Evolutionary conservation across 2,797 vertebrate genomes (phyloP).

Genomic region (Mormyrops attenuatus): DNA sequence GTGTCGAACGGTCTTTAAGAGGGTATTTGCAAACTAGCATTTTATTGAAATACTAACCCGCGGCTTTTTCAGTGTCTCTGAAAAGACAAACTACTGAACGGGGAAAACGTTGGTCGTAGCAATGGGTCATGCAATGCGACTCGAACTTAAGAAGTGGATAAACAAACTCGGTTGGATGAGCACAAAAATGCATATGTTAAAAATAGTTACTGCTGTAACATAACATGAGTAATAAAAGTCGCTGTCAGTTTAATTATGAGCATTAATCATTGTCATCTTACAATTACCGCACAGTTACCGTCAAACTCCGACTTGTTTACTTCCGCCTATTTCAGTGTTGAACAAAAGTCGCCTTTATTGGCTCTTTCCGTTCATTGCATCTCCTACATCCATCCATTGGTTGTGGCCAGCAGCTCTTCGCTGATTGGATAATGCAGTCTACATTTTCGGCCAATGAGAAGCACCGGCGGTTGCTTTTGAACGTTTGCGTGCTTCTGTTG

Average conservation of each 20-base stretch:
- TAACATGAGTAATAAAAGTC: not conserved
- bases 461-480: not conserved
- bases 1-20: not conserved
- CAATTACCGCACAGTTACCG: not conserved
- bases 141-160: not conserved
- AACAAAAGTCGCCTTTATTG: not conserved
- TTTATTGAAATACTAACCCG: not conserved
- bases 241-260: not conserved
- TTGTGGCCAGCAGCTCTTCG: too few species aligned
- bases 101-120: not conserved
- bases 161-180: not conserved
- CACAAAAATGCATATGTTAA: not conserved
- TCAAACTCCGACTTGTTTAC: not conserved
- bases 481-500: not conserved
- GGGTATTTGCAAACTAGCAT: not conserved
- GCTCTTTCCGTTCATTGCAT: not conserved
- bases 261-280: not conserved
- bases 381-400: not conserved
- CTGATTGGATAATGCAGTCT: not conserved
- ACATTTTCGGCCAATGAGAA: not conserved
- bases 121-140: not conserved
- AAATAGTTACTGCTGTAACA: not conserved
- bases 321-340: not conserved
- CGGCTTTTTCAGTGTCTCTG: not conserved
- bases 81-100: not conserved